Conservation (phyloP, 2,888 invertebrate species). For the Drosophila pseudotakahashii region DNA sequence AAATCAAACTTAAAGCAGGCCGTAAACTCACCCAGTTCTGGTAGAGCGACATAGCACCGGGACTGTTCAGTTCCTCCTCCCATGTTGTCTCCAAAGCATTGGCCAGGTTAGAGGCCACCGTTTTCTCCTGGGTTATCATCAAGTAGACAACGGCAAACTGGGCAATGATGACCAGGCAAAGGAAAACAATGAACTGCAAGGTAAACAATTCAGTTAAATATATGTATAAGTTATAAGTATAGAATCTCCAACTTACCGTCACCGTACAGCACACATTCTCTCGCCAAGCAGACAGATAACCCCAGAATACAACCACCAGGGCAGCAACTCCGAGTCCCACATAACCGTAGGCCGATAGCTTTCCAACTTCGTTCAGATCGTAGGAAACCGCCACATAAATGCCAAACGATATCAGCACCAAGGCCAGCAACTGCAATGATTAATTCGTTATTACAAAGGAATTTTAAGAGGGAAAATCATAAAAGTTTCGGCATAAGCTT, state of each 20-base stretch:
- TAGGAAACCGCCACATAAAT: slow-evolving; percentile 67
- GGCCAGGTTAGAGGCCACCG: slow-evolving; percentile 68
- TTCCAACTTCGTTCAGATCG: slow-evolving; percentile 61
- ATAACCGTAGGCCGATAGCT: slow-evolving; percentile 55
- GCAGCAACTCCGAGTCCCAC: slow-evolving; percentile 65
- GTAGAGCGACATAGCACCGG: slow-evolving; percentile 80
- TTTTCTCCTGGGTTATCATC: slow-evolving; percentile 38
- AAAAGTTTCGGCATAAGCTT: too few relatives aligned
- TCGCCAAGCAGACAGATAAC: slow-evolving; percentile 93
- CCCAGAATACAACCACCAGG: slow-evolving; percentile 91
- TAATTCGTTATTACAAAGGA: neutral
- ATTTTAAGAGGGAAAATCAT: neutral
- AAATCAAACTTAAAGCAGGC: rapidly evolving
- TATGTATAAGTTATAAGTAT: slow-evolving; percentile 79
- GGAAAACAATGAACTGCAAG: slow-evolving; percentile 69
- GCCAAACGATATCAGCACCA: slow-evolving; percentile 79
- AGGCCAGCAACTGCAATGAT: slow-evolving; percentile 66
- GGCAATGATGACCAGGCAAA: slow-evolving; percentile 66
- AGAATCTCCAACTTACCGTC: slow-evolving; percentile 86
- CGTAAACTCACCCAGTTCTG: slow-evolving; percentile 75
- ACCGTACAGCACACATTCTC: slow-evolving; percentile 95
- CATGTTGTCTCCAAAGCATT: slow-evolving; percentile 82
- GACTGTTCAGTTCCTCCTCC: slow-evolving; percentile 82
- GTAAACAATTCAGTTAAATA: neutral
- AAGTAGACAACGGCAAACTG: slow-evolving; percentile 59